Base-by-base conservation (phyloP, 2,113 vertebrate genomes). In the Colistium nudipinnis region DNA sequence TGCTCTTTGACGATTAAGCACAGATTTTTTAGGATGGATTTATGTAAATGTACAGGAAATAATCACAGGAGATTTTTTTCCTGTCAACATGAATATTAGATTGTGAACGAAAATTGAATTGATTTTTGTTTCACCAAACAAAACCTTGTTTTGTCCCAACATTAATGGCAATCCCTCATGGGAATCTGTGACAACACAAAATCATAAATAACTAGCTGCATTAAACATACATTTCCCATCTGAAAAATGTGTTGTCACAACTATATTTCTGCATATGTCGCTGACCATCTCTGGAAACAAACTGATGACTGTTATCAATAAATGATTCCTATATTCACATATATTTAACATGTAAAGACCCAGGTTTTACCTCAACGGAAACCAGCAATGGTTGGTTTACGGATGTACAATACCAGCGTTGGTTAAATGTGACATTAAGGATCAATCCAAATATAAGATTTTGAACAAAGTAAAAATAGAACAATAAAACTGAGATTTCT, bases 11-110 rank as follows among this genome's bases (percentile, higher is more conserved):
- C 43, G 49, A 57, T 56, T 77, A 69, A 68, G 14, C 10, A 1
- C 16, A 6, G 49, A 49, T 59, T 77, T 80, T n/a, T 59, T 19
- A 22, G 2, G 20, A 6, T 25, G 31, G 59, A 59, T 54, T 57
- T 47, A 31, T 81, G 59, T 31, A 47, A 56, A 62, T 70, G 63
- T 68, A 54, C n/a, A 47, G 31, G 55, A 36, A 35, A 55, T 49
- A 33, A 56, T 57, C 47, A 52, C 72, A 70, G n/a, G n/a, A n/a
- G 3, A 38, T 36, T 22, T 47, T 28, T 53, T 35, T 20, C 8
- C 22, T 52, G 10, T 69, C 1, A 22, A 30, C 60, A 55, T 60
- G 20, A 70, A 17, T 20, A 51, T 30, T 16, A 43, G 44, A 77
- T 55, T 22, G 36, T 30, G 31, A 72, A 80, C 6, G 47, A 12